A percentile compares a stretch with the other conserved stretches of the same genome.
These are phyloP conservation scores for Glossosoma conforme DNA, from an alignment of 1,140 invertebrate genomes.

Conservation along the genomic window DNA sequence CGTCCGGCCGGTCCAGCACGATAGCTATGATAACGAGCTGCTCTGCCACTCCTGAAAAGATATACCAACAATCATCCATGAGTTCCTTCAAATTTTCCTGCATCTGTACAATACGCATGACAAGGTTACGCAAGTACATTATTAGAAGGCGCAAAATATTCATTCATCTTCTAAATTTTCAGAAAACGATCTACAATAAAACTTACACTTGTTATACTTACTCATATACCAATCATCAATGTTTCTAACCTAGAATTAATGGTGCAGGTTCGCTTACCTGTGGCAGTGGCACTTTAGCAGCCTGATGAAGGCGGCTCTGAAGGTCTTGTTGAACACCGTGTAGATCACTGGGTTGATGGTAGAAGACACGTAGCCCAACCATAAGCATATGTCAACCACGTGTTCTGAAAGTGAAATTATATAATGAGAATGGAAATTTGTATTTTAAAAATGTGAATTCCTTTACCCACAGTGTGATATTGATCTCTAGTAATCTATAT, in stretches of 20 bases:
- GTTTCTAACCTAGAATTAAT: too few relatives aligned
- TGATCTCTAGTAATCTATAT: too few relatives aligned
- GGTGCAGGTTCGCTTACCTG: too few relatives aligned
- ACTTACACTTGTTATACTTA: too few relatives aligned
- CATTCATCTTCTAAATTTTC: too few relatives aligned
- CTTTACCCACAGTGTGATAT: too few relatives aligned
- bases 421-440: background rate
- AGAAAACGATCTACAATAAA: too few relatives aligned
- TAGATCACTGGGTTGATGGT: slow-evolving; percentile 84
- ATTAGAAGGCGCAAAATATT: too few relatives aligned
- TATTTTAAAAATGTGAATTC: too few relatives aligned
- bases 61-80: slow-evolving; percentile 11
- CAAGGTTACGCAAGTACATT: too few relatives aligned
- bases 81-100: background rate
- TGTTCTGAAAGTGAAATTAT: slow-evolving; percentile 41
- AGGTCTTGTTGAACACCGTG: slow-evolving; percentile 84
- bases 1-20: slow-evolving; percentile 58
- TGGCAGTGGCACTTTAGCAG: slow-evolving; percentile 71
- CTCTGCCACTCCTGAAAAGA: slow-evolving; percentile 51
- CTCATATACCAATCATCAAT: too few relatives aligned
- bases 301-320: slow-evolving; percentile 76
- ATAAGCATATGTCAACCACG: slow-evolving; percentile 72
- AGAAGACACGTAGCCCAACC: slow-evolving; percentile 86
- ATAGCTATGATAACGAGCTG: slow-evolving; percentile 57
- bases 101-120: too few relatives aligned